Conservation (phyloP, 2,888 invertebrate genomes). For the Linhomoeus sp. region DNA sequence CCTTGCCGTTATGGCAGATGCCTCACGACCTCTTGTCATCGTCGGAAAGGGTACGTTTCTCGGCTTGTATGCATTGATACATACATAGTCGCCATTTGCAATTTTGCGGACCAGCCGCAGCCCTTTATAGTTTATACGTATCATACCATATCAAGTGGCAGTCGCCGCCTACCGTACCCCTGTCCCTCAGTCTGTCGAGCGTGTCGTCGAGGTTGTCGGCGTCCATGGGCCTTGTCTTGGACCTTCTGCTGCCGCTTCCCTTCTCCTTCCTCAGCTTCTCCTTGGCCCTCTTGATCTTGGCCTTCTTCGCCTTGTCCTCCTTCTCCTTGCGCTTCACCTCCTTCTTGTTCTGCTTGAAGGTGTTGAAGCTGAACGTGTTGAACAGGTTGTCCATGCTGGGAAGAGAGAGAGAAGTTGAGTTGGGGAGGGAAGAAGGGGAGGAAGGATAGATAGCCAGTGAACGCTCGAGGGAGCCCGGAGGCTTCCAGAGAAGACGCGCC, state of each 20-base stretch:
- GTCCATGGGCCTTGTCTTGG: background rate
- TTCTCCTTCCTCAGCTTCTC: background rate
- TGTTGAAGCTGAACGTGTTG: conserved; percentile 3
- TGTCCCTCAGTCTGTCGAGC: background rate
- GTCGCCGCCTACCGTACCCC: background rate
- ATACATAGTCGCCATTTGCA: background rate
- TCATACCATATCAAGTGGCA: no score
- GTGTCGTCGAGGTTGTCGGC: background rate
- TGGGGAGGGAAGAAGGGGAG: no score
- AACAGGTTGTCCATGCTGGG: conserved; percentile 2
- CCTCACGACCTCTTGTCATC: conserved; percentile 61
- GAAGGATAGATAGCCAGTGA: no score
- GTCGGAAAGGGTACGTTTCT: conserved; percentile 53
- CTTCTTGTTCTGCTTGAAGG: background rate
- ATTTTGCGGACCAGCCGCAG: no score
- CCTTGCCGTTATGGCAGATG: conserved; percentile 44
- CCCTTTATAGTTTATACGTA: no score
- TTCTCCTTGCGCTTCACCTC: background rate
- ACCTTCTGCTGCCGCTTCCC: no score
- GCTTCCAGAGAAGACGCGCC: no score
- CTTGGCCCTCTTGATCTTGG: background rate
- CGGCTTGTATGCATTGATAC: background rate
- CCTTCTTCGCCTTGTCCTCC: background rate
- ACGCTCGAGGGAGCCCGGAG: no score
- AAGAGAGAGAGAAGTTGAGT: no score